A percentile compares a stretch with the other conserved stretches of the same genome.
Evolutionary conservation across 1,140 invertebrate species (phyloP).

Genomic region (Macrobrachium nipponense): DNA sequence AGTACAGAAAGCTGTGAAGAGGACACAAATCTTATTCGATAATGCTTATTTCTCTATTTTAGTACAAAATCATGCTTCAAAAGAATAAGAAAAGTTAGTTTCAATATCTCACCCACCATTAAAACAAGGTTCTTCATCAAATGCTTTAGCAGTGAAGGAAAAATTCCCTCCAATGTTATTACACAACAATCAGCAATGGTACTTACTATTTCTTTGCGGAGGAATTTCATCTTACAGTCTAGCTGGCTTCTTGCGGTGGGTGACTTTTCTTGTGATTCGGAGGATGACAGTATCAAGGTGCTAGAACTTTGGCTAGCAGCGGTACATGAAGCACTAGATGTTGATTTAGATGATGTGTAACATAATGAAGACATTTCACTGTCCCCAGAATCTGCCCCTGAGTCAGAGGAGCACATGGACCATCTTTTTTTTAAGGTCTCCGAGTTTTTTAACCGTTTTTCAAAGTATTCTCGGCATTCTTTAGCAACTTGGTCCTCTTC

Average conservation of each 20-base stretch:
- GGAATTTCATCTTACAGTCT: conserved; percentile 53
- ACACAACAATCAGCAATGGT: no score
- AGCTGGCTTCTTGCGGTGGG: conserved; percentile 31
- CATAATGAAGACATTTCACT: conserved; percentile 16
- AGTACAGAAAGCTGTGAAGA: no score
- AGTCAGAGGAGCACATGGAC: conserved; percentile 53
- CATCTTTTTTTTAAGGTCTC: conserved; percentile 45
- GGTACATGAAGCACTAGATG: neutral
- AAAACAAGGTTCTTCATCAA: no score
- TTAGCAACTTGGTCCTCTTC: conserved; percentile 44
- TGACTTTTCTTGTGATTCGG: neutral
- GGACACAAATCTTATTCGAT: no score
- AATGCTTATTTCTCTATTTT: no score
- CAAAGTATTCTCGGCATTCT: conserved; percentile 47
- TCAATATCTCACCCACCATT: no score
- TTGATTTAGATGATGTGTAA: neutral
- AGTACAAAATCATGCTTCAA: no score
- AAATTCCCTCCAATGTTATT: no score
- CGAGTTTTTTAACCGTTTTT: conserved; percentile 49
- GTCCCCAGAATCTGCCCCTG: conserved; percentile 48
- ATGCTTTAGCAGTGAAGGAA: no score
- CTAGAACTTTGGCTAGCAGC: no score
- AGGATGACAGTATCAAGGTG: neutral
- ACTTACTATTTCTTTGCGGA: conserved; percentile 58
- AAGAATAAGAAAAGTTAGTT: no score